Evolutionary conservation across 2,113 vertebrate genomes (phyloP), one percentile per base, ranked within the genome.

Genomic region (Corvus moneduloides): DNA sequence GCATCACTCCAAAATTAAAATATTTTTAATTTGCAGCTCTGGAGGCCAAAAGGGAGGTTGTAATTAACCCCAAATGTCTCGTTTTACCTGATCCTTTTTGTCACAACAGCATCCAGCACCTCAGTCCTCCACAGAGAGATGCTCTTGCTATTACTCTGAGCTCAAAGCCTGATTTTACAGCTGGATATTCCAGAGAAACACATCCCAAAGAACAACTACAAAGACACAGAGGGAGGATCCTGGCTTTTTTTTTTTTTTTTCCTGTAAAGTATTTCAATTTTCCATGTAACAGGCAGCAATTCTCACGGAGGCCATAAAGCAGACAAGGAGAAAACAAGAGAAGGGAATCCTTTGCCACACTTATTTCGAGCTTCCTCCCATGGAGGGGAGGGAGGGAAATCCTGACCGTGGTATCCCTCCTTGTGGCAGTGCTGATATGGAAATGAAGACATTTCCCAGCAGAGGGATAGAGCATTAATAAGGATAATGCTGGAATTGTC

Each of bases 391-490:
- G 67, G 71, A 91, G 62, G 55, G 19, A 32, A 76, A 44, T 22
- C 28, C 72, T 5, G 1, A 20, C 16, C 9, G 27, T 35, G 62
- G 0, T 6, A 17, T 69, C 84, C 22, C 46, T 88, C 48, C 5
- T 7, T 44, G 84, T 86, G 87, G 72, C 79, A 77, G 44, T n/a
- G 92, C 75, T 95, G 95, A 91, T 78, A 75, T 46, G 75, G 28
- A 90, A 96, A 89, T 72, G 16, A 37, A 95, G 87, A 33, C 24
- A 72, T 81, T 55, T 93, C 92, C 83, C 93, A 90, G 79, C 73
- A 94, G 82, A 72, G 1, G 3, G 61, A 74, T 16, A 2, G 1
- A 44, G 55, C 56, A 71, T 75, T 81, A 81, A 78, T 63, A 49
- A 81, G 76, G 56, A 84, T 14, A 10, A n/a, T 49, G 88, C 44